Evolutionary conservation across 2,797 vertebrate species (phyloP).

Genomic region (Steatocranus sp.): DNA sequence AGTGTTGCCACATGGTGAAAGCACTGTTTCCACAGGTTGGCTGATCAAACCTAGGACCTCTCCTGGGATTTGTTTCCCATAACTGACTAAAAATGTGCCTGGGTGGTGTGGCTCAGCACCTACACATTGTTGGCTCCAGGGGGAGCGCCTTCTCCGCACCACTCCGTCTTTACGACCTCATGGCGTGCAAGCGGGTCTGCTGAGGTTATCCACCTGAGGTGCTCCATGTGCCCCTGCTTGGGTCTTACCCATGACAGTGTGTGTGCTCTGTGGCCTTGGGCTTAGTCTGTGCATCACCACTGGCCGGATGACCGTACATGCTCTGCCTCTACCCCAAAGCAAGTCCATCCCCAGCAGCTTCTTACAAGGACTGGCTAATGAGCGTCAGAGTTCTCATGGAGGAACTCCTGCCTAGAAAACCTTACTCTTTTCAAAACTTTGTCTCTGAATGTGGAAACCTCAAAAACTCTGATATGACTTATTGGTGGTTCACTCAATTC

Average conservation of each 20-base stretch:
- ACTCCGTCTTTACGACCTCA: neutral
- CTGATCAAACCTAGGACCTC: neutral
- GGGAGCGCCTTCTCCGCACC: neutral
- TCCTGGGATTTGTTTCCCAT: neutral
- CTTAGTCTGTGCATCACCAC: neutral
- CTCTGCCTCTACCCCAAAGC: neutral
- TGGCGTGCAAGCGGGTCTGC: neutral
- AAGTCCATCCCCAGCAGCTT: neutral
- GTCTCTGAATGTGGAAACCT: neutral
- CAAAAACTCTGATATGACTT: neutral
- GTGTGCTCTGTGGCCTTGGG: neutral
- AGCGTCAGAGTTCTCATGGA: neutral
- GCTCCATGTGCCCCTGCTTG: neutral
- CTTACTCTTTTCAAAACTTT: neutral
- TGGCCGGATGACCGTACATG: neutral
- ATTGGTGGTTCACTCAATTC: neutral
- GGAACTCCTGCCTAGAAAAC: neutral
- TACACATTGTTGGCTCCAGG: neutral
- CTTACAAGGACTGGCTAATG: neutral
- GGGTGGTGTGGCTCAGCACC: neutral
- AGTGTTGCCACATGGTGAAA: neutral
- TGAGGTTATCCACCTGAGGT: neutral
- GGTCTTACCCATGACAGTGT: neutral
- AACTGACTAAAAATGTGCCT: neutral
- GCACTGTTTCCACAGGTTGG: neutral